Evolutionary conservation across 2,797 vertebrate species (phyloP).

Genomic region (Natrix natrix): DNA sequence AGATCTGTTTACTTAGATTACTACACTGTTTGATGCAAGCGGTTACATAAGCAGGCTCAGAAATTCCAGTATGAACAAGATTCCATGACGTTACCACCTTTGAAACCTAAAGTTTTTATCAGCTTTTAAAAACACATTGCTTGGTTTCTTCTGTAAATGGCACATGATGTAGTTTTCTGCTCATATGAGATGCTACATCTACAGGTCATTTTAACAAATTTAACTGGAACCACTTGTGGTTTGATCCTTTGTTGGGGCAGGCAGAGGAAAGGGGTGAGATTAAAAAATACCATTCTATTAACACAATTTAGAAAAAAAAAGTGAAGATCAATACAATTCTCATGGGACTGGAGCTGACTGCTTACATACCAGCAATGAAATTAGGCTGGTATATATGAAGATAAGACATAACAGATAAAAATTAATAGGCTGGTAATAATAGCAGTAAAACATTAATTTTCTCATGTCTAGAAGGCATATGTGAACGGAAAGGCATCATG

Average conservation of each 20-base stretch:
- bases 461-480: neutral
- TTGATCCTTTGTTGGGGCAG: neutral
- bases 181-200: neutral
- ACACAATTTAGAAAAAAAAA: neutral
- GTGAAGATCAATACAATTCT: neutral
- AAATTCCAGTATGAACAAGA: neutral
- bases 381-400: neutral
- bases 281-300: neutral
- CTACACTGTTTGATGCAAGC: neutral
- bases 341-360: neutral
- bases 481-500: neutral
- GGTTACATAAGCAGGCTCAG: neutral
- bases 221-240: neutral
- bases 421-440: neutral
- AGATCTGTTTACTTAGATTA: neutral
- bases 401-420: neutral
- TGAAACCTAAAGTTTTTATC: neutral
- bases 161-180: neutral
- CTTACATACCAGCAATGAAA: neutral
- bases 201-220: neutral
- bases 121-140: neutral
- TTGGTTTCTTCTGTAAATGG: neutral
- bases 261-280: neutral
- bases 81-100: neutral
- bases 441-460: neutral